Base-by-base conservation (phyloP, 2,888 invertebrate species). In the Hypselothyrea guttata region DNA sequence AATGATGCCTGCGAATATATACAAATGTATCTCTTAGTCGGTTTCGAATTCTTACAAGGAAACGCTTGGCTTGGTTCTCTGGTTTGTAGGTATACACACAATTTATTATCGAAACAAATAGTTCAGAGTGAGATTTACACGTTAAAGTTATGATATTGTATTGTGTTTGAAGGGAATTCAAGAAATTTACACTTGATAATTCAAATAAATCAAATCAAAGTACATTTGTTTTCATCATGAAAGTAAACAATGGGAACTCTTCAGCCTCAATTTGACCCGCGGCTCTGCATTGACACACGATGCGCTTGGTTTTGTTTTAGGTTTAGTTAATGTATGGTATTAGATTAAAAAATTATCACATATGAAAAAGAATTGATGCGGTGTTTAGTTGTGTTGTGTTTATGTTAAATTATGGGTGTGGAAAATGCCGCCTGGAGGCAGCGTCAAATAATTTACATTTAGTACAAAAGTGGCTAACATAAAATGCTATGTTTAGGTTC, bases 291-390 rank as follows among this genome's bases (percentile, higher is more conserved):
- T 46, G 13, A 73, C 57, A 62, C 54, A 71, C 57, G 66, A 65
- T 75, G 76, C 85, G 59, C 62, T 60, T 54, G 54, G 47, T 38
- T 58, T 55, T 40, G 49, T 49, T 64, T 28, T 22, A 37, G 41
- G 49, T 53, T 47, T 52, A 75, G 28, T 76, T 85, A 81, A 78
- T 83, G 83, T 55, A 68, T 71, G 78, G 79, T 48, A 63, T 85
- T 85, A 85, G 83, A 83, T 83, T 79, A 83, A 66, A 60, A 57
- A 65, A 65, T 75, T 79, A 79, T 79, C 78, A 79, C 78, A 78
- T 78, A 52, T 63, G 70, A 38, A 69, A 79, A 75, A 66, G 59
- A 31, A 49, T 57, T 73, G 63, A 58, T 46, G 81, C 59, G 78
- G 71, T 81, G 28, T 37, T 45, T 53, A n/a, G 9, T 40, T 40